These are phyloP conservation scores for Gambusia yucatana DNA, from an alignment of 2,797 vertebrate genomes.

Conservation along the genomic window DNA sequence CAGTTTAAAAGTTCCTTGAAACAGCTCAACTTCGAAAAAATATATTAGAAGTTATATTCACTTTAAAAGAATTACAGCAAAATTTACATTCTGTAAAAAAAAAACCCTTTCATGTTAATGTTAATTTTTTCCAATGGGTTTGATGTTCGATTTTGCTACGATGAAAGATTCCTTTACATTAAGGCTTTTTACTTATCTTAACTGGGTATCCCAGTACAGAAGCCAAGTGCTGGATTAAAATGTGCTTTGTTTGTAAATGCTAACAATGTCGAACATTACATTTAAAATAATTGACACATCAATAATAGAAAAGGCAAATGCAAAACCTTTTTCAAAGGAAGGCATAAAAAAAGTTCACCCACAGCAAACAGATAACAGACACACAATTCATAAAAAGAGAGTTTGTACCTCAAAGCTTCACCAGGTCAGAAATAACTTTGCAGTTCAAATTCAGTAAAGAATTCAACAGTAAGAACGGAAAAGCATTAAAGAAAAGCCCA, in stretches of 20 bases:
- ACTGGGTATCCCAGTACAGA: background rate
- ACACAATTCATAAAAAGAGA: conserved; percentile 7
- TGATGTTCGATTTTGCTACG: too few species aligned
- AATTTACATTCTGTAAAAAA: background rate
- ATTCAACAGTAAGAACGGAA: background rate
- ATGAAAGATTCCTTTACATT: background rate
- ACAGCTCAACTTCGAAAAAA: background rate
- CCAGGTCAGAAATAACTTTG: conserved; percentile 22
- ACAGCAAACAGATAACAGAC: background rate
- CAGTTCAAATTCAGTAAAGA: conserved; percentile 17
- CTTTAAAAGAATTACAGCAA: background rate
- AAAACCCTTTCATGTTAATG: background rate
- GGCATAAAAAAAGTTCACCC: background rate
- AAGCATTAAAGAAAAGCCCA: background rate
- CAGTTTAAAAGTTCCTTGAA: background rate
- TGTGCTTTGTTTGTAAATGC: background rate
- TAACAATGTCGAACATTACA: conserved; percentile 4
- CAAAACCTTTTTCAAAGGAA: background rate
- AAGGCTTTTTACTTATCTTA: background rate
- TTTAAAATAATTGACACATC: background rate
- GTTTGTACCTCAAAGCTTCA: conserved; percentile 19
- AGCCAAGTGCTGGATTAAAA: background rate
- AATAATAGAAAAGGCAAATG: background rate
- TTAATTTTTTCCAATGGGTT: background rate
- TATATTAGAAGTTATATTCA: background rate